Evolutionary conservation across 2,888 invertebrate genomes (phyloP).

Genomic region (Campopleginae sp.): DNA sequence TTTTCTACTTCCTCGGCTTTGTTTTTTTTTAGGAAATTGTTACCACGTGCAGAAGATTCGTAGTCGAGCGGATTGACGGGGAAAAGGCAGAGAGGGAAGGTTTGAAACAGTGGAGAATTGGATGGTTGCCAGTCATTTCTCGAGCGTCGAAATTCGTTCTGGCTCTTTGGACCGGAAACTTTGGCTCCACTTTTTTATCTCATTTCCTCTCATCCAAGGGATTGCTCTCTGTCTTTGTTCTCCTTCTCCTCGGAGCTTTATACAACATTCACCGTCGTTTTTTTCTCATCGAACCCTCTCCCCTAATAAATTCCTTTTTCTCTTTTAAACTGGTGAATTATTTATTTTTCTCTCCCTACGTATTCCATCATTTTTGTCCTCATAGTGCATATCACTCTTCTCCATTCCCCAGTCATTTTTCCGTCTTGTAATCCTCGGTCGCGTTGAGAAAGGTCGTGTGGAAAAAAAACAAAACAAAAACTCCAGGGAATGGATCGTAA

Average conservation of each 20-base stretch:
- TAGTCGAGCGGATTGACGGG: conserved; percentile 7
- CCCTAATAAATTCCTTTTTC: conserved; percentile 17
- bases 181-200: conserved; percentile 15
- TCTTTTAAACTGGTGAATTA: conserved; percentile 25
- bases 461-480: background rate
- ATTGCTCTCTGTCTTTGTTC: conserved; percentile 3
- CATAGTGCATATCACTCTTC: background rate
- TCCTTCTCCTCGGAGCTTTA: conserved; percentile 6
- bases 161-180: conserved; percentile 50
- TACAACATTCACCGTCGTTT: conserved; percentile 48
- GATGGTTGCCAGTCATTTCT: conserved; percentile 59
- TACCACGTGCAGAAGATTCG: conserved; percentile 33
- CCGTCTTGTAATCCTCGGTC: conserved; percentile 29
- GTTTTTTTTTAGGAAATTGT: conserved; percentile 31
- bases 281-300: conserved; percentile 24
- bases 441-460: conserved; percentile 36
- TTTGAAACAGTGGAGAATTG: conserved; percentile 46
- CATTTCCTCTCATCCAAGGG: background rate
- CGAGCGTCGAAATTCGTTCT: conserved; percentile 59
- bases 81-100: conserved; percentile 20
- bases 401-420: conserved; percentile 18
- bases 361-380: background rate
- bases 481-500: background rate
- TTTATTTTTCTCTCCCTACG: conserved; percentile 8
- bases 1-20: background rate